phyloP scores from a whole-genome alignment of 2,113 vertebrate species.

The Colinus virginianus region DNA sequence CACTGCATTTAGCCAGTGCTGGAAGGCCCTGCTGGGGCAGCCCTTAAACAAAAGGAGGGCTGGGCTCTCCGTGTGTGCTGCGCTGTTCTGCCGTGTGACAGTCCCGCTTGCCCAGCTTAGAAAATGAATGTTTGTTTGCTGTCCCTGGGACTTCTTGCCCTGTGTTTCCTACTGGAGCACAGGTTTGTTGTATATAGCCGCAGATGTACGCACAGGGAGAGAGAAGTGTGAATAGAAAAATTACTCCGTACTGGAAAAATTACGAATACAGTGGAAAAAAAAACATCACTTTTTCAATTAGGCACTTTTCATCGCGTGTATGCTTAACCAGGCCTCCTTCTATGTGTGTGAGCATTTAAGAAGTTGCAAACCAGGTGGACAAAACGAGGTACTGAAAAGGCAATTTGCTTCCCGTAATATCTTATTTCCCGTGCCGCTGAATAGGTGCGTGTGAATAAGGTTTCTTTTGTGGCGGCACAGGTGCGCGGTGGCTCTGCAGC shows the following conservation, averaged over 20 bases:
- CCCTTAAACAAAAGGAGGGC: background rate
- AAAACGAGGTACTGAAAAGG: constrained; percentile 9
- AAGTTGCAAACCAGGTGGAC: constrained; percentile 16
- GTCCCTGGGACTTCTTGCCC: background rate
- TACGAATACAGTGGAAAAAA: background rate
- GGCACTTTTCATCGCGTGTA: background rate
- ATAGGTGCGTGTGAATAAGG: constrained; percentile 36
- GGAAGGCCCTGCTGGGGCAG: background rate
- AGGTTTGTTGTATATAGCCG: background rate
- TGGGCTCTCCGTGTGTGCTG: background rate
- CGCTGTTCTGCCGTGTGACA: background rate
- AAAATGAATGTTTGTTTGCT: background rate
- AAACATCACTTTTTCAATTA: constrained; percentile 28
- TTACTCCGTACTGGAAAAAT: background rate
- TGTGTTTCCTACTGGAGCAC: background rate
- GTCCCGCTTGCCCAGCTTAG: background rate
- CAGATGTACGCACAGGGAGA: background rate
- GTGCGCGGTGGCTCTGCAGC: constrained; percentile 52
- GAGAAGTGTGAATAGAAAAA: background rate
- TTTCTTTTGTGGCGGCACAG: constrained; percentile 53
- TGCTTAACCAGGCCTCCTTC: background rate
- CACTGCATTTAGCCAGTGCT: background rate
- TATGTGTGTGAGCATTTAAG: background rate
- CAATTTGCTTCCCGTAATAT: background rate
- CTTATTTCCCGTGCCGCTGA: constrained; percentile 35